These are phyloP conservation scores for Drosophila subsilvestris DNA, from an alignment of 2,888 invertebrate species.

Conservation along the genomic window DNA sequence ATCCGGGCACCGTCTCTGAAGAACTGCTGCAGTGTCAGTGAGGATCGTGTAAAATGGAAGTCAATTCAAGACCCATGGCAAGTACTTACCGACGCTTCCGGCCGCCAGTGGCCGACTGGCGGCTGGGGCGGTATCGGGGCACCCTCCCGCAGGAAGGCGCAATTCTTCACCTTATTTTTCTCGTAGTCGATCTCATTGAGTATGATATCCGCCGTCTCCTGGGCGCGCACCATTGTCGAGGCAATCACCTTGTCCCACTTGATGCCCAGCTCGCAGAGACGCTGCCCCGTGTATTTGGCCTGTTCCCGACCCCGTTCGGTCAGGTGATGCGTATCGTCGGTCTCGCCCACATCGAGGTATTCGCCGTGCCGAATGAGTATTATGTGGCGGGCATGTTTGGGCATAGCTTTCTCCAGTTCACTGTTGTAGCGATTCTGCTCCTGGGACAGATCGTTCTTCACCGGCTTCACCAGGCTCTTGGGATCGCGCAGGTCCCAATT, in stretches of 20 bases:
- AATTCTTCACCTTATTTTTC: constrained; percentile 87
- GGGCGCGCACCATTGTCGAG: constrained; percentile 97
- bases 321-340: constrained; percentile 90
- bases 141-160: constrained; percentile 94
- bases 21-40: constrained; percentile 90
- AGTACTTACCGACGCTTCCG: constrained; percentile 89
- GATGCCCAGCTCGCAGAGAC: constrained; percentile 90
- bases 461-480: constrained; percentile 88
- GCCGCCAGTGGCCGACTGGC: constrained; percentile 93
- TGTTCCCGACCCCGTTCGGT: constrained; percentile 93
- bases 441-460: constrained; percentile 84
- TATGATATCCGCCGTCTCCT: constrained; percentile 95
- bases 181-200: constrained; percentile 88
- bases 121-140: constrained; percentile 98
- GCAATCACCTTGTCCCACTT: constrained; percentile 92
- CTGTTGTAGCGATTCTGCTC: constrained; percentile 89
- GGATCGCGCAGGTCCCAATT: constrained; percentile 97
- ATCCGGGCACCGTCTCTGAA: constrained; percentile 96
- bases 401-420: constrained; percentile 87
- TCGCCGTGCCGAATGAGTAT: constrained; percentile 98
- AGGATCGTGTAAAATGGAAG: not conserved
- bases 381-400: constrained; percentile 88
- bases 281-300: constrained; percentile 92
- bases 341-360: constrained; percentile 90
- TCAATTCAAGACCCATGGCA: too few species aligned